These are phyloP conservation scores for Diarsia mendica DNA, from an alignment of 2,888 invertebrate species.

Conservation along the genomic window DNA sequence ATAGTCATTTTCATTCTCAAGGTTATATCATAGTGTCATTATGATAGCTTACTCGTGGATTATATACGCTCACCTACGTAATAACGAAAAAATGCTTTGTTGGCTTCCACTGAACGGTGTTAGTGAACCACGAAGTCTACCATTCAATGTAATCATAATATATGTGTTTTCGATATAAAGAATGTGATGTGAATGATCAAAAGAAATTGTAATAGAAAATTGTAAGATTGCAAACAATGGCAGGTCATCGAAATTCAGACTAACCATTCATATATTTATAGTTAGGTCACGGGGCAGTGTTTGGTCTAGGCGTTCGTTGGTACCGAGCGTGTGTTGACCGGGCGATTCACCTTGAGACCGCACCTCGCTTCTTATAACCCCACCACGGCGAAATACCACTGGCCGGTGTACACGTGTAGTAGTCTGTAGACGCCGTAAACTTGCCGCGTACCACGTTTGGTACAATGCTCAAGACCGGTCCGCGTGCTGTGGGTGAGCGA, in stretches of 20 bases:
- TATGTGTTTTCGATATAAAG: slow-evolving; percentile 17
- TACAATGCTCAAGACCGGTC: slow-evolving; percentile 89
- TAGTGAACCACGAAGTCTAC: slow-evolving; percentile 27
- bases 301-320: slow-evolving; percentile 87
- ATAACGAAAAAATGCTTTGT: slow-evolving; percentile 67
- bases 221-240: slow-evolving; percentile 66
- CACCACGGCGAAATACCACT: slow-evolving; percentile 72
- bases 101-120: slow-evolving; percentile 44
- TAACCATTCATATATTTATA: slow-evolving; percentile 77
- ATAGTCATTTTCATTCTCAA: slow-evolving; percentile 64
- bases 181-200: slow-evolving; percentile 29
- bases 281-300: slow-evolving; percentile 84
- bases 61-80: slow-evolving; percentile 49
- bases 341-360: slow-evolving; percentile 88
- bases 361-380: slow-evolving; percentile 84
- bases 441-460: slow-evolving; percentile 81
- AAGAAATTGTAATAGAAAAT: slow-evolving; percentile 18
- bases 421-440: slow-evolving; percentile 75
- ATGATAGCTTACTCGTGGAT: slow-evolving; percentile 63
- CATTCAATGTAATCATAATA: slow-evolving; percentile 20
- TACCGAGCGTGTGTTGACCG: slow-evolving; percentile 87
- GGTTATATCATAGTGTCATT: slow-evolving; percentile 69
- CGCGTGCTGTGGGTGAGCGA: slow-evolving; percentile 88
- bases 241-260: slow-evolving; percentile 74
- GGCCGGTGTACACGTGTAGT: slow-evolving; percentile 71